Evolutionary conservation across 1,140 invertebrate genomes (phyloP).

Genomic region (Neodiprion virginianus): DNA sequence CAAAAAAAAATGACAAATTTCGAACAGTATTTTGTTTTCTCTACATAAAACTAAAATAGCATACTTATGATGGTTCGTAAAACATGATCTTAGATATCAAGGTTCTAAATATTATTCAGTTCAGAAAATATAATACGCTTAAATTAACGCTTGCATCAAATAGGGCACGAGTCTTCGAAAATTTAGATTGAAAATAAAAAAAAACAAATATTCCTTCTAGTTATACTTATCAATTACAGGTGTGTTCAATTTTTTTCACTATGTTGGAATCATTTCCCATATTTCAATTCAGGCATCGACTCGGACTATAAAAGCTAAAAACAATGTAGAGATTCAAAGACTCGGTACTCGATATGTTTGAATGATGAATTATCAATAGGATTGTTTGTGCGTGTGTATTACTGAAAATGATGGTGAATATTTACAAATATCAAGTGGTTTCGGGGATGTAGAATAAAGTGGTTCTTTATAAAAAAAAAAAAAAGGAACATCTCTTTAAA

Average conservation of each 20-base stretch:
- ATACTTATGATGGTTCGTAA: neutral
- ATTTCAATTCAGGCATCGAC: neutral
- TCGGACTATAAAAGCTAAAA: neutral
- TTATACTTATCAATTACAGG: neutral
- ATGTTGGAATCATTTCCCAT: neutral
- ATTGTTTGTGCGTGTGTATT: neutral
- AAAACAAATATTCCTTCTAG: neutral
- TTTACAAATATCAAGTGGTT: conserved; percentile 4
- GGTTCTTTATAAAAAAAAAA: neutral
- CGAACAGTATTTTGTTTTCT: no score
- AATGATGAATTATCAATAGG: neutral
- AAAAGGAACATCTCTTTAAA: conserved; percentile 25
- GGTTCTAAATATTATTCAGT: conserved; percentile 3
- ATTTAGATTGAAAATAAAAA: neutral
- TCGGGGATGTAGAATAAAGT: neutral
- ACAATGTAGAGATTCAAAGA: neutral
- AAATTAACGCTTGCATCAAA: neutral
- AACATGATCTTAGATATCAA: neutral
- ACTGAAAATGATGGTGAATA: neutral
- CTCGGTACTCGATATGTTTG: neutral
- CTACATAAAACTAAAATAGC: neutral
- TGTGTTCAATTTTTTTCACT: neutral
- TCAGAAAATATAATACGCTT: neutral
- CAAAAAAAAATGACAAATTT: neutral
- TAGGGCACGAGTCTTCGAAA: neutral